Percentiles rank a stretch among this genome's conserved stretches.
Evolutionary conservation across 2,113 vertebrate species (phyloP).

Genomic region (Menidia beryllina): DNA sequence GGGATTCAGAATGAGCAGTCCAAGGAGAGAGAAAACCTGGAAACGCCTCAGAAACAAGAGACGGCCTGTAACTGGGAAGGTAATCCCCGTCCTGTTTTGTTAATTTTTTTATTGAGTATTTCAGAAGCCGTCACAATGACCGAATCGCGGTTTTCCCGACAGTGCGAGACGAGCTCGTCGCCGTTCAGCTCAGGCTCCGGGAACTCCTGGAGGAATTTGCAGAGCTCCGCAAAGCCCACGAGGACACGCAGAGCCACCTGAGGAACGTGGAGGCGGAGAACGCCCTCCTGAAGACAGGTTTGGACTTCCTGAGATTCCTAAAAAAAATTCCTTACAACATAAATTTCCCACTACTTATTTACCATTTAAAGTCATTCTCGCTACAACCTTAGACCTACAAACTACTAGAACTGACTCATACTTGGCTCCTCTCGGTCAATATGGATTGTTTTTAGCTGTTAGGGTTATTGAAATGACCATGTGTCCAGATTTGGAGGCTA

Average conservation of each 20-base stretch:
- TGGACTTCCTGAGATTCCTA: neutral
- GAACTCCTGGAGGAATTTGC: slow-evolving; percentile 84
- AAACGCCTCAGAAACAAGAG: slow-evolving; percentile 65
- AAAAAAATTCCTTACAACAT: too few species aligned
- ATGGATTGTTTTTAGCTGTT: too few species aligned
- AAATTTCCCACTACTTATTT: too few species aligned
- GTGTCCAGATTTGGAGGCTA: slow-evolving; percentile 79
- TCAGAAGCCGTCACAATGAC: too few species aligned
- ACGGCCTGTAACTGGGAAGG: slow-evolving; percentile 81
- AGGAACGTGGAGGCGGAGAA: slow-evolving; percentile 80
- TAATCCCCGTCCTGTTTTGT: slow-evolving; percentile 55
- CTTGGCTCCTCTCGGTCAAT: too few species aligned
- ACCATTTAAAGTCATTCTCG: too few species aligned
- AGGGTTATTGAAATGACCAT: too few species aligned
- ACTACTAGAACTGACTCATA: too few species aligned
- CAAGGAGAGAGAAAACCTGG: slow-evolving; percentile 62
- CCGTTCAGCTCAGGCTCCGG: slow-evolving; percentile 80
- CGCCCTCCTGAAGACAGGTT: slow-evolving; percentile 83
- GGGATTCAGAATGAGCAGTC: slow-evolving; percentile 87
- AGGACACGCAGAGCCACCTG: slow-evolving; percentile 82
- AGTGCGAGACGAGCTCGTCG: slow-evolving; percentile 85
- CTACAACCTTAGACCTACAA: too few species aligned
- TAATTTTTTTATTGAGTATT: too few species aligned
- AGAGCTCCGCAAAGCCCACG: slow-evolving; percentile 80
- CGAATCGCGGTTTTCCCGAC: slow-evolving; percentile 26